A percentile compares a stretch with the other conserved stretches of the same genome.
phyloP scores from a whole-genome alignment of 2,888 invertebrate genomes.

The Cylindroiulus punctatus region DNA sequence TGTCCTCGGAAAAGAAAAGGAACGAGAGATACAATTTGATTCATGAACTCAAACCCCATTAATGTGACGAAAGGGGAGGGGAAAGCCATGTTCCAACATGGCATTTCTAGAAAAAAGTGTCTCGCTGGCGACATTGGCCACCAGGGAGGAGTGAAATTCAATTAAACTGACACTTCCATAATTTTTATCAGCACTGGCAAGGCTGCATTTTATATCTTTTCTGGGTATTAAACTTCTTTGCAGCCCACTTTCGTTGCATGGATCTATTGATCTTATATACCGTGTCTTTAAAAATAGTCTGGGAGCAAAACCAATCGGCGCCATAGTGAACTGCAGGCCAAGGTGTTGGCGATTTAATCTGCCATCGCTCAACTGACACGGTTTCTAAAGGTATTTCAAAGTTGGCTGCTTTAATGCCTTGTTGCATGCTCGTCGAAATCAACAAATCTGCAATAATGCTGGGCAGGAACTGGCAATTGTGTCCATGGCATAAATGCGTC shows the following conservation, averaged over 20 bases:
- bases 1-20: neutral
- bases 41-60: conserved; percentile 24
- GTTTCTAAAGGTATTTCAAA: neutral
- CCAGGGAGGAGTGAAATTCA: conserved; percentile 33
- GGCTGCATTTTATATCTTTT: conserved; percentile 48
- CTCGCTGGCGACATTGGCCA: neutral
- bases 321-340: neutral
- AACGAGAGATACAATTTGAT: conserved; percentile 24
- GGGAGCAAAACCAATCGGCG: neutral
- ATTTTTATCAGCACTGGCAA: conserved; percentile 47
- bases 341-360: conserved; percentile 19
- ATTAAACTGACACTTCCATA: conserved; percentile 43
- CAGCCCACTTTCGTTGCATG: neutral
- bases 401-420: neutral
- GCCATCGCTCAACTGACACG: neutral
- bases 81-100: neutral
- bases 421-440: neutral
- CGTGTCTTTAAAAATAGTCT: neutral
- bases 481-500: neutral
- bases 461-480: too few relatives aligned
- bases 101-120: neutral
- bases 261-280: too few relatives aligned
- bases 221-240: neutral
- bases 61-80: neutral
- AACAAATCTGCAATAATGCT: neutral